Evolutionary conservation across 2,888 invertebrate species (phyloP).

Genomic region (Lobophora halterata): DNA sequence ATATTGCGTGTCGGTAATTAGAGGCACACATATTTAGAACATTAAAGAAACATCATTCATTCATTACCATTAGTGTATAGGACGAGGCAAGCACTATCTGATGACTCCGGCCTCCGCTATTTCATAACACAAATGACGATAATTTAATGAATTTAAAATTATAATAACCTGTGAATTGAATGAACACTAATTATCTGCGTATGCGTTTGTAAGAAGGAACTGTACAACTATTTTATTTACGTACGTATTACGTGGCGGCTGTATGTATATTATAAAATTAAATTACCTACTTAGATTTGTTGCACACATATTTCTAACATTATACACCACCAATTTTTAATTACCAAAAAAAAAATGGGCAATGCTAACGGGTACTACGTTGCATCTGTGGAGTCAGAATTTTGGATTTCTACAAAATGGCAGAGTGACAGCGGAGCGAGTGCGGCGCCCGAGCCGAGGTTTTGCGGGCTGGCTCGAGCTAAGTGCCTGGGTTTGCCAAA

Average conservation of each 20-base stretch:
- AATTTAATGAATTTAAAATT: slow-evolving; percentile 1
- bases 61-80: slow-evolving; percentile 32
- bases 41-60: slow-evolving; percentile 37
- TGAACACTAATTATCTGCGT: not conserved
- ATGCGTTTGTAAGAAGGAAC: not conserved
- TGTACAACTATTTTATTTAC: too few species aligned
- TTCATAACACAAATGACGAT: slow-evolving; percentile 13
- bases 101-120: slow-evolving; percentile 29
- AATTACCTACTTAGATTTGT: too few species aligned
- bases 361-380: too few species aligned
- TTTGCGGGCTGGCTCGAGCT: too few species aligned
- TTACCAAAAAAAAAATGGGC: too few species aligned
- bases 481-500: too few species aligned
- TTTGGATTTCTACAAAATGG: too few species aligned
- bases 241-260: not conserved
- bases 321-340: too few species aligned
- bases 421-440: too few species aligned
- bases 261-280: not conserved
- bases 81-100: slow-evolving; percentile 26
- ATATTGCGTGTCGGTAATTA: slow-evolving; percentile 58
- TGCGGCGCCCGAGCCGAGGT: too few species aligned
- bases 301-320: too few species aligned
- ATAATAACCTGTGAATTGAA: not conserved
- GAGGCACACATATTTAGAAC: slow-evolving; percentile 48
- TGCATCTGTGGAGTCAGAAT: too few species aligned